Percentiles rank a stretch among this genome's conserved stretches.
These are phyloP conservation scores for Orycteropus afer DNA, from an alignment of 2,113 vertebrate genomes.

Conservation along the genomic window DNA sequence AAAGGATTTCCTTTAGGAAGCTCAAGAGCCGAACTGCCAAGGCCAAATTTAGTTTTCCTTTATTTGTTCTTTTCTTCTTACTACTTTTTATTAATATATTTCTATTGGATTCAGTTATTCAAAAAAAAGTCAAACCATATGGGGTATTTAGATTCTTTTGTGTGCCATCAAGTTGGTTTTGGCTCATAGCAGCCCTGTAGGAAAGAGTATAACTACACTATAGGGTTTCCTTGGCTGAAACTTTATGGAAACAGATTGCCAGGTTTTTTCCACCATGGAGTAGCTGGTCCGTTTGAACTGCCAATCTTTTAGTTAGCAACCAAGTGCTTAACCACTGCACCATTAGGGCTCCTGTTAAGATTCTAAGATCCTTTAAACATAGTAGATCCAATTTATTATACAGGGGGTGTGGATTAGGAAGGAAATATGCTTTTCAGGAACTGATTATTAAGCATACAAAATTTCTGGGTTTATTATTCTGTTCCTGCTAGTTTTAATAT, in stretches of 20 bases:
- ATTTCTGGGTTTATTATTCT: neutral
- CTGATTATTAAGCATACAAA: neutral
- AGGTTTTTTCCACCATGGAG: neutral
- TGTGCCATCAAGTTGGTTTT: neutral
- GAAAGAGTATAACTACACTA: neutral
- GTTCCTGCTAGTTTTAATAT: neutral
- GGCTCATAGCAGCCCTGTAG: neutral
- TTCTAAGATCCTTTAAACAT: conserved; percentile 1
- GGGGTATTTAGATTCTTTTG: neutral
- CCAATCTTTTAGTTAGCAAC: neutral
- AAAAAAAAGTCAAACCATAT: neutral
- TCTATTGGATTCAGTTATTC: neutral
- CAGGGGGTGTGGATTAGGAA: neutral
- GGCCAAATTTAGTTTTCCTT: conserved; percentile 22
- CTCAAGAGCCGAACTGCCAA: neutral
- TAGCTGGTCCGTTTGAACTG: neutral
- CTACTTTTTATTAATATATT: neutral
- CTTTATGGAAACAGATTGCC: neutral
- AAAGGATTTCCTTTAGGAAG: conserved; percentile 15
- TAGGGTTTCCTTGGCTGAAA: neutral
- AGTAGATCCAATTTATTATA: neutral
- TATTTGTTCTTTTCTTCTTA: neutral
- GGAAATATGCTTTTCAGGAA: neutral
- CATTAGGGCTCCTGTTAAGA: neutral
- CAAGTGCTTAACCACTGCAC: neutral